Conservation (phyloP, 1,140 invertebrate genomes). For the Cydia amplana region DNA sequence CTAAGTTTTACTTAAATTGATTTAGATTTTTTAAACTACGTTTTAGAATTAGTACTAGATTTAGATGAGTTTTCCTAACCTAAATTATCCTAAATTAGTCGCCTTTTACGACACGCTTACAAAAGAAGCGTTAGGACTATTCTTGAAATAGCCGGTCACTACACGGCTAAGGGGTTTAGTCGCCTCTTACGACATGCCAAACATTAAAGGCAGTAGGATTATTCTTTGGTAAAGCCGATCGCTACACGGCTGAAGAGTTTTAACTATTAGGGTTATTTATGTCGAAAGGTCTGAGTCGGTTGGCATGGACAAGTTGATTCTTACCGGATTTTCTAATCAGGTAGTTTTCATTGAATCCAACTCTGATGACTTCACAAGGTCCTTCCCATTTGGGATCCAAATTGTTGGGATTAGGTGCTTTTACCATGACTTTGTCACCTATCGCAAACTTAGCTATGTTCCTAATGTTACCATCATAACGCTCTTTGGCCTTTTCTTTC, state of each 20-base stretch:
- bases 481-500: conserved; percentile 55
- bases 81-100: conserved; percentile 33
- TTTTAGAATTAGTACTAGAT: too few relatives aligned
- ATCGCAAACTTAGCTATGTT: conserved; percentile 44
- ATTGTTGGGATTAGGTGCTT: conserved; percentile 52
- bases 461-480: conserved; percentile 53
- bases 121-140: conserved; percentile 24
- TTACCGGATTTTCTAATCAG: conserved; percentile 43
- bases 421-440: conserved; percentile 49
- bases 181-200: not conserved
- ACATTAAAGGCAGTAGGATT: too few relatives aligned
- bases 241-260: not conserved
- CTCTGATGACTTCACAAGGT: conserved; percentile 51
- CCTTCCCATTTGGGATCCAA: conserved; percentile 56
- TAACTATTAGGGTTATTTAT: conserved; percentile 25
- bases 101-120: conserved; percentile 29
- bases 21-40: too few relatives aligned
- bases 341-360: conserved; percentile 58
- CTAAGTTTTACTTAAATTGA: too few relatives aligned
- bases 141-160: conserved; percentile 32
- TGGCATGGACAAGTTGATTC: conserved; percentile 47
- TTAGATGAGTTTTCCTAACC: too few relatives aligned
- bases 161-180: conserved; percentile 2
- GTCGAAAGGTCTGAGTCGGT: conserved; percentile 41
- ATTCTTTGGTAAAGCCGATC: conserved; percentile 3